These are phyloP conservation scores for Celastrina argiolus DNA, from an alignment of 2,888 invertebrate species.

Conservation along the genomic window DNA sequence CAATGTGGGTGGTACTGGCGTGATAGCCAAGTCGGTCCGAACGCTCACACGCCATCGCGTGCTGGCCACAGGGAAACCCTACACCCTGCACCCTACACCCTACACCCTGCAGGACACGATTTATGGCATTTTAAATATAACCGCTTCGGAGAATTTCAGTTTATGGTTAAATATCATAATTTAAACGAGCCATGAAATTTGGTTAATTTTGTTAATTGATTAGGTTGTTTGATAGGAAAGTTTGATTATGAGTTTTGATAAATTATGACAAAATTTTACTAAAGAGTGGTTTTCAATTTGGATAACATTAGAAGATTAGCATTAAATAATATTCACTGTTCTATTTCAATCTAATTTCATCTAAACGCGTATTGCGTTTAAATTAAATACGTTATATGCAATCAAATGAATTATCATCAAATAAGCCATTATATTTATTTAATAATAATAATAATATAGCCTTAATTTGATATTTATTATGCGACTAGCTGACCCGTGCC, in stretches of 20 bases:
- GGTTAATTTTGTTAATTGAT: not conserved
- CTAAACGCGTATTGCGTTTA: too few relatives aligned
- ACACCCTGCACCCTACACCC: conserved; percentile 14
- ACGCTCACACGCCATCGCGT: conserved; percentile 10
- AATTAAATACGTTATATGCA: too few relatives aligned
- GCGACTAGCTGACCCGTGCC: too few relatives aligned
- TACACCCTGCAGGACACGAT: not conserved
- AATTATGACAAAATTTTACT: too few relatives aligned
- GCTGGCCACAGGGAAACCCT: conserved; percentile 7
- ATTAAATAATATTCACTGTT: too few relatives aligned
- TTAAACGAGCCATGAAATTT: not conserved
- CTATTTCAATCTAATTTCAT: too few relatives aligned
- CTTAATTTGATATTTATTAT: too few relatives aligned
- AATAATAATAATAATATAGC: too few relatives aligned
- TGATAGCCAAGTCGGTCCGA: not conserved
- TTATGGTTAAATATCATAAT: not conserved
- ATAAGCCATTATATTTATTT: too few relatives aligned
- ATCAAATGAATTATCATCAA: too few relatives aligned
- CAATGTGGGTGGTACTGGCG: not conserved
- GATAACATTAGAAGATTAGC: too few relatives aligned
- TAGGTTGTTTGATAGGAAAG: not conserved
- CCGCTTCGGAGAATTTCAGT: not conserved
- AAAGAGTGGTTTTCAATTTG: too few relatives aligned
- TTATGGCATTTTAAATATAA: conserved; percentile 11
- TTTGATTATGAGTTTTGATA: not conserved